Base-by-base conservation (phyloP, 2,888 invertebrate genomes). In the Julus scanicus region DNA sequence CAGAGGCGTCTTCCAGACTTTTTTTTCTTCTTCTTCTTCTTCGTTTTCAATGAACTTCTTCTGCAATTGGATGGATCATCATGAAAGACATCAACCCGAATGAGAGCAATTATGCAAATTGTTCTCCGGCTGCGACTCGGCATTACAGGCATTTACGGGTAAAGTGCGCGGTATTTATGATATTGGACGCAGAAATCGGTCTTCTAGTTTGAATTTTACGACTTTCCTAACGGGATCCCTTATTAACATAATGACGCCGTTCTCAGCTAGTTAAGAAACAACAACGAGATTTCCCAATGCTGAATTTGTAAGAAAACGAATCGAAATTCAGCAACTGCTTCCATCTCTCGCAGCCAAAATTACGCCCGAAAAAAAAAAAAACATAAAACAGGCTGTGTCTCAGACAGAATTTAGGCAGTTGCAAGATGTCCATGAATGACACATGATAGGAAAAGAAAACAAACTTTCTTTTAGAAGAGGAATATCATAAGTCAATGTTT, bases 21-120 rank as follows among this genome's bases (percentile, higher is more conserved):
- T 37, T 37, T 80, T 37, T 63, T 20, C 20, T n/a, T n/a, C n/a
- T n/a, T 44, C 44, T 5, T 13, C 11, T 4, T 80, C 80, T 80
- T 80, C 13, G 37, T 80, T 80, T 80, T 80, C 80, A 80, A 80
- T 80, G 80, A 80, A 80, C 80, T 80, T 37, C 80, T 37, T 37
- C 37, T 20, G 63, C 63, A 63, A 63, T 63, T 63, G 63, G 63
- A 20, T 20, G 63, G 80, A 80, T 37, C 37, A 80, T 80, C 80
- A 13, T 80, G 37, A 80, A 80, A 80, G 37, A 63, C 63, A 63
- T n/a, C 71, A 71, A 29, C 6, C 80, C 9, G 80, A 80, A 80
- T 80, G 80, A 80, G 80, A 80, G 80, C 29, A 80, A 80, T 80
- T 80, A 80, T 80, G 80, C 29, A 80, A 80, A 80, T 80, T 80